Evolutionary conservation across 2,797 vertebrate species (phyloP), one percentile per base, ranked within the genome.

Genomic region (Chelon auratus): DNA sequence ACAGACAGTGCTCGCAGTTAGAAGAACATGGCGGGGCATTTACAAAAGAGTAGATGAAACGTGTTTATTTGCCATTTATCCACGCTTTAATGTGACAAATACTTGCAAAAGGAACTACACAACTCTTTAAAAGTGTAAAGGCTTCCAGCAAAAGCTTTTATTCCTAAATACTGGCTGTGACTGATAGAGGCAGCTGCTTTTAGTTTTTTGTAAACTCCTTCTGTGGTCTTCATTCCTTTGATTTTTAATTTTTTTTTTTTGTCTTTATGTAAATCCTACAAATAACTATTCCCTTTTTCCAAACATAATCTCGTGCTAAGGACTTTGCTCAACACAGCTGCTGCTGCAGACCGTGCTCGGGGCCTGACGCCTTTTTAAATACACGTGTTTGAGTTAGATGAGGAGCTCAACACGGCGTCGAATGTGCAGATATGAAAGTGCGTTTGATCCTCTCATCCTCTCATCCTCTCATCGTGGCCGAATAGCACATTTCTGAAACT

Each of bases 21-120:
- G 1, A 36, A 55, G 55, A 22, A 33, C 40, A 11, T 50, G 42
- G 13, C 13, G 30, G 14, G 66, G 26, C n/a, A 26, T 59, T 62
- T 24, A 52, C n/a, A 47, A 12, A 51, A 20, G 40, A 52, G 42
- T 37, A 2, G 59, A 54, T 74, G 24, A 57, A 72, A 51, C 1
- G 17, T 17, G 6, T 75, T 75, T 62, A 47, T 59, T 58, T 61
- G 18, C 45, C 50, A 33, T 50, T 40, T 56, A 66, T 26, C 8
- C n/a, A 2, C 1, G 15, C n/a, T 83, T 73, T 40, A 62, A 39
- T 53, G 7, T 64, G 40, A 75, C 39, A 62, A 72, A 69, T 53
- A 65, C 42, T 57, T 48, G 36, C 48, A 47, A 4, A 1, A 43
- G 5, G 18, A 81, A 65, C 36, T 26, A 10, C 18, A 59, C 42